phyloP scores from a whole-genome alignment of 2,888 invertebrate species.

The Pegoplata infirma region DNA sequence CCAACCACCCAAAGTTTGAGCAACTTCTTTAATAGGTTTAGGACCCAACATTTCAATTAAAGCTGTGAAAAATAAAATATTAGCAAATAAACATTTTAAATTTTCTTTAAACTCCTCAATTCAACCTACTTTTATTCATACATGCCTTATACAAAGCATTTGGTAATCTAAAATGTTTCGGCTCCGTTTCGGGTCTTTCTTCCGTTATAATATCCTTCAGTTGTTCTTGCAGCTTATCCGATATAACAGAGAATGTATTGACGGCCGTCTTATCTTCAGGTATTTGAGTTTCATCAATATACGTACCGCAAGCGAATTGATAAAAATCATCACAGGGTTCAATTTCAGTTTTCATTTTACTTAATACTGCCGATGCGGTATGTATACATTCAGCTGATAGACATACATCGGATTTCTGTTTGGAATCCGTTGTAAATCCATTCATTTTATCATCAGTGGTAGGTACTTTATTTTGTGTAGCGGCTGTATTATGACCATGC shows the following conservation, averaged over 20 bases:
- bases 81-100: too few relatives aligned
- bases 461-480: slow-evolving; percentile 67
- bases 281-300: slow-evolving; percentile 83
- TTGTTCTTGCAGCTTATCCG: slow-evolving; percentile 78
- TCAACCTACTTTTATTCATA: slow-evolving; percentile 78
- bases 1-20: slow-evolving; percentile 93
- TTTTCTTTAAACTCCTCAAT: not conserved
- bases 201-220: slow-evolving; percentile 76
- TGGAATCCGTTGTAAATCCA: not conserved
- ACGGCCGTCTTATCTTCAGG: slow-evolving; percentile 83
- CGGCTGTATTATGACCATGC: slow-evolving; percentile 67
- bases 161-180: slow-evolving; percentile 77
- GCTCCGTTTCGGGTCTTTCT: slow-evolving; percentile 72
- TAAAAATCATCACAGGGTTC: slow-evolving; percentile 90
- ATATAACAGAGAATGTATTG: slow-evolving; percentile 77
- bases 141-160: slow-evolving; percentile 78
- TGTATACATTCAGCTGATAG: slow-evolving; percentile 88
- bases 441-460: slow-evolving; percentile 45
- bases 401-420: slow-evolving; percentile 80
- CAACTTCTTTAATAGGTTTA: slow-evolving; percentile 84
- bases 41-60: slow-evolving; percentile 89
- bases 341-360: slow-evolving; percentile 83
- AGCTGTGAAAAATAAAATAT: slow-evolving; percentile 79
- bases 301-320: slow-evolving; percentile 86
- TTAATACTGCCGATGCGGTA: slow-evolving; percentile 83